Percentiles rank a stretch among this genome's conserved stretches.
phyloP scores from a whole-genome alignment of 1,140 invertebrate species.

The Drosophila subobscura region DNA sequence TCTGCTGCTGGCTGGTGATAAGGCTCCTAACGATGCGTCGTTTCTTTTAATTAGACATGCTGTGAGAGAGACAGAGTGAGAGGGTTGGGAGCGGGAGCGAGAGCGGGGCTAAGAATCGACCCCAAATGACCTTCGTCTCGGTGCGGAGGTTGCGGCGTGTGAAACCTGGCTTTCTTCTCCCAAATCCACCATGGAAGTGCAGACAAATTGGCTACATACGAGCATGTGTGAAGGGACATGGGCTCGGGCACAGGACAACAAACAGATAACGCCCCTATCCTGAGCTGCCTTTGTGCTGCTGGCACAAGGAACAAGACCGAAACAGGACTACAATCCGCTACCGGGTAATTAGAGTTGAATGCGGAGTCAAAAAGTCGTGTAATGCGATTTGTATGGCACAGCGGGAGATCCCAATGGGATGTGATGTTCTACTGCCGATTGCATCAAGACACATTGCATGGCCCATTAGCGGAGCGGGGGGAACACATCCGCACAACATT shows the following conservation, averaged over 20 bases:
- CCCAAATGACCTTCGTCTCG: constrained; percentile 70
- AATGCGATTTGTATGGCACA: constrained; percentile 79
- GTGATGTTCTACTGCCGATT: constrained; percentile 39
- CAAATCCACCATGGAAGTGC: constrained; percentile 57
- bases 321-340: constrained; percentile 64
- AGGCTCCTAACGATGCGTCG: constrained; percentile 57
- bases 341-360: constrained; percentile 80
- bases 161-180: constrained; percentile 52
- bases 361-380: constrained; percentile 78
- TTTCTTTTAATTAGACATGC: constrained; percentile 66
- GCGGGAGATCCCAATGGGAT: constrained; percentile 64
- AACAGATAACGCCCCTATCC: constrained; percentile 72
- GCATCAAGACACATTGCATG: constrained; percentile 76
- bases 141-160: constrained; percentile 45
- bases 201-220: constrained; percentile 67
- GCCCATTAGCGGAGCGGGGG: constrained; percentile 50
- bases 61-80: constrained; percentile 1
- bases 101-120: constrained; percentile 30
- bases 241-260: constrained; percentile 48
- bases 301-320: constrained; percentile 36
- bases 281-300: constrained; percentile 16
- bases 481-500: constrained; percentile 12
- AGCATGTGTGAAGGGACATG: constrained; percentile 21
- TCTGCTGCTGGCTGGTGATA: constrained; percentile 47
- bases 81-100: not conserved